Conservation (phyloP, 2,888 invertebrate genomes). For the Molanna angustata region DNA sequence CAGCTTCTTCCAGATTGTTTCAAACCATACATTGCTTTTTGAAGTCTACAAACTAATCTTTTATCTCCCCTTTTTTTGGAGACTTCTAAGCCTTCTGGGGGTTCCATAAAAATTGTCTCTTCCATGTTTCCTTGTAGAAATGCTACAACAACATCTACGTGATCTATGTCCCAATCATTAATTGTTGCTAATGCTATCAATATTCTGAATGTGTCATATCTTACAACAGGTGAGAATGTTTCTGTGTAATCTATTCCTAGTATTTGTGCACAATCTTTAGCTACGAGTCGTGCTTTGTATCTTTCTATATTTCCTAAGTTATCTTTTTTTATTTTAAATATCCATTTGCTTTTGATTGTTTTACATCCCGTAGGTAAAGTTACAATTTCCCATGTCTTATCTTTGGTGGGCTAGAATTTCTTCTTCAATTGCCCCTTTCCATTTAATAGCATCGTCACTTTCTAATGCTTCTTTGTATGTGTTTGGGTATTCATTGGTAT, state of each 20-base stretch:
- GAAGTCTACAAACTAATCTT: slow-evolving; percentile 3
- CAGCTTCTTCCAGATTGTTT: slow-evolving; percentile 3
- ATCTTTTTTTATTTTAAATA: slow-evolving; percentile 4
- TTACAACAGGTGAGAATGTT: slow-evolving; percentile 5
- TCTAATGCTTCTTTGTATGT: slow-evolving; percentile 1
- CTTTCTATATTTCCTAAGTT: neutral
- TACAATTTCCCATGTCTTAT: slow-evolving; percentile 1
- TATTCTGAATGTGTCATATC: slow-evolving; percentile 1
- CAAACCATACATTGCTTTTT: slow-evolving; percentile 2
- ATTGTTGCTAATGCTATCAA: slow-evolving; percentile 1
- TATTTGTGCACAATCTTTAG: slow-evolving; percentile 3
- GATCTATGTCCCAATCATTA: slow-evolving; percentile 3
- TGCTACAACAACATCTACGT: slow-evolving; percentile 1
- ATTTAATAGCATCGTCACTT: neutral
- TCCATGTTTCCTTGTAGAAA: slow-evolving; percentile 3
- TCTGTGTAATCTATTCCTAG: neutral
- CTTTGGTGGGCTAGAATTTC: neutral
- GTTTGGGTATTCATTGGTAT: too few relatives aligned
- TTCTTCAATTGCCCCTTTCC: slow-evolving; percentile 4
- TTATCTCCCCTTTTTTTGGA: slow-evolving; percentile 5
- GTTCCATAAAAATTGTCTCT: neutral
- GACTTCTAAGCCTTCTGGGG: slow-evolving; percentile 5
- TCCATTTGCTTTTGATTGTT: slow-evolving; percentile 3
- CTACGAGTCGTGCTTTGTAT: slow-evolving; percentile 4
- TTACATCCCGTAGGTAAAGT: neutral